phyloP scores from a whole-genome alignment of 1,140 invertebrate genomes.

The Oedothorax gibbosus region DNA sequence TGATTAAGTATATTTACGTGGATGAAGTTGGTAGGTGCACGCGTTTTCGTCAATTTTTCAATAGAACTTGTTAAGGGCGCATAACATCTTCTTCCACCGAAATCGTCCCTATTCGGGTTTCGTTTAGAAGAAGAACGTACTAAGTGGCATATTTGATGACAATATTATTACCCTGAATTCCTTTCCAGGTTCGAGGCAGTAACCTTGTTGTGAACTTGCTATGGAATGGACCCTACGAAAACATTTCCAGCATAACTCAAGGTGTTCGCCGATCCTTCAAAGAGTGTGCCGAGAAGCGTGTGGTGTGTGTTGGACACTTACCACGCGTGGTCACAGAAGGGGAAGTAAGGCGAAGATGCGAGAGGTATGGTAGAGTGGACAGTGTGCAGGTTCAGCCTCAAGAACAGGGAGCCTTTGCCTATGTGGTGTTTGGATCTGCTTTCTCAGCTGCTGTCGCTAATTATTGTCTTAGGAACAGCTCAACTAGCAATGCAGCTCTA shows the following conservation, averaged over 20 bases:
- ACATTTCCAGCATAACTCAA: slow-evolving; percentile 3
- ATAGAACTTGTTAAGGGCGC: no score
- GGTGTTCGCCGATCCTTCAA: slow-evolving; percentile 16
- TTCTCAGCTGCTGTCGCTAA: slow-evolving; percentile 43
- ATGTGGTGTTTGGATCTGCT: slow-evolving; percentile 16
- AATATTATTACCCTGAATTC: neutral
- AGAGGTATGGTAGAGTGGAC: slow-evolving; percentile 28
- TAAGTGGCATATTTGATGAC: neutral
- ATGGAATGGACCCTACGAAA: slow-evolving; percentile 53
- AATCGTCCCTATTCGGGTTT: no score
- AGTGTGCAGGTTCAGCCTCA: slow-evolving; percentile 31
- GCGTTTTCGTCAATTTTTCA: no score
- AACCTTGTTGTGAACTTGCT: slow-evolving; percentile 32
- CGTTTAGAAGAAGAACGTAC: no score
- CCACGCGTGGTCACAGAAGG: slow-evolving; percentile 21
- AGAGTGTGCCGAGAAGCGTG: slow-evolving; percentile 46
- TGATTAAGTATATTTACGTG: no score
- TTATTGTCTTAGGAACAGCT: slow-evolving; percentile 33
- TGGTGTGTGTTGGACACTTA: slow-evolving; percentile 30
- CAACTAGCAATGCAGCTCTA: slow-evolving; percentile 39
- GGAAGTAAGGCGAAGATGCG: neutral
- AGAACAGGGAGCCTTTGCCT: slow-evolving; percentile 47
- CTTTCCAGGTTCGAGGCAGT: slow-evolving; percentile 32
- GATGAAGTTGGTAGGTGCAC: no score
- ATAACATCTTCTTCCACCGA: no score